These are phyloP conservation scores for Saccopteryx leptura DNA, from an alignment of 2,113 vertebrate genomes.

Conservation along the genomic window DNA sequence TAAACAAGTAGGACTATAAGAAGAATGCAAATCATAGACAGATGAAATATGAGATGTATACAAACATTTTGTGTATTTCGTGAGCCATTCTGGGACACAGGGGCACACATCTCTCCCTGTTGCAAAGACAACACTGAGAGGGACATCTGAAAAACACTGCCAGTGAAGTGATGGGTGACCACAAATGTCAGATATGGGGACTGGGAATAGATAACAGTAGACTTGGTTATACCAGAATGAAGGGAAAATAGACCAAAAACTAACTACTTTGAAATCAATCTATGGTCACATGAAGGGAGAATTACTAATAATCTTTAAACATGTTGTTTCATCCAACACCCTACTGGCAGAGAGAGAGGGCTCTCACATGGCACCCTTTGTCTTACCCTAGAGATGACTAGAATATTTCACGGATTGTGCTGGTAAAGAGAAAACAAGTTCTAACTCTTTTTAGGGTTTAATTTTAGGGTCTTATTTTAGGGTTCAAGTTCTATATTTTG, in stretches of 20 bases:
- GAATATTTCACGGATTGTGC: background rate
- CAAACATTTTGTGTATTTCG: background rate
- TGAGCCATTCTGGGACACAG: no score
- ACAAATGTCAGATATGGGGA: background rate
- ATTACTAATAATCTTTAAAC: background rate
- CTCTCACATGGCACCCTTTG: background rate
- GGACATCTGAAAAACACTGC: background rate
- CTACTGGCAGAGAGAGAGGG: background rate
- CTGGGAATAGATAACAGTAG: background rate
- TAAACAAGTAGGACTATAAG: background rate
- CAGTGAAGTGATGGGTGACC: background rate
- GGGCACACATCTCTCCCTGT: background rate
- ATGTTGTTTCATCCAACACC: background rate
- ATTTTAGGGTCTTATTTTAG: conserved; percentile 11
- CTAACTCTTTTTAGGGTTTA: background rate
- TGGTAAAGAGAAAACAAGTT: background rate
- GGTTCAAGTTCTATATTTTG: background rate
- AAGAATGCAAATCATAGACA: background rate
- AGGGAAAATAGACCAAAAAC: background rate
- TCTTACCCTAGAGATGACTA: background rate
- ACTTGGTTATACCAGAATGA: background rate
- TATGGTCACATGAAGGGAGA: background rate
- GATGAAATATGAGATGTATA: background rate
- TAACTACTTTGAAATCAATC: background rate
- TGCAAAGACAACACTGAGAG: background rate